Conservation (phyloP, 2,113 vertebrate species). For the Hucho hucho region DNA sequence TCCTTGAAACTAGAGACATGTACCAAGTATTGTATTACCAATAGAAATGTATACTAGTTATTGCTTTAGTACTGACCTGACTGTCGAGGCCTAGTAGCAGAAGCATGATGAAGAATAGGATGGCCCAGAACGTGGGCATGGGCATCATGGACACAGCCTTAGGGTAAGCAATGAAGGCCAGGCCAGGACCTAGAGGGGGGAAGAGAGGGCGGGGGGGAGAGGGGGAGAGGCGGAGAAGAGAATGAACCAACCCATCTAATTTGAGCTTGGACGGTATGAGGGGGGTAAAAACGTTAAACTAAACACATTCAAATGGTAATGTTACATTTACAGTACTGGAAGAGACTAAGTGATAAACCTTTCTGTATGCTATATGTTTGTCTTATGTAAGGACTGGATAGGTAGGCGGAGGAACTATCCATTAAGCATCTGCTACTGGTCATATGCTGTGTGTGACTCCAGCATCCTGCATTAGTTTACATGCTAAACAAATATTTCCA, state of each 20-base stretch:
- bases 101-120: slow-evolving; percentile 99
- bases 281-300: neutral
- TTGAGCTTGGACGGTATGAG: slow-evolving; percentile 43
- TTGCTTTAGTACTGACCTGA: slow-evolving; percentile 80
- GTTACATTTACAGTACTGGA: neutral
- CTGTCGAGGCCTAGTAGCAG: slow-evolving; percentile 98
- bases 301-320: neutral
- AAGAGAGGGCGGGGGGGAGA: slow-evolving; percentile 55
- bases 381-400: neutral
- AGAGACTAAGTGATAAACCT: neutral
- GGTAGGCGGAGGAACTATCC: neutral
- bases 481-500: slow-evolving; percentile 25
- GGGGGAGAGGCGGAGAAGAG: slow-evolving; percentile 41
- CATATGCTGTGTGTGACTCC: neutral
- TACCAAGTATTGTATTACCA: slow-evolving; percentile 3
- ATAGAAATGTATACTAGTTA: neutral
- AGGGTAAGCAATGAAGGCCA: slow-evolving; percentile 98
- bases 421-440: no score
- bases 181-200: slow-evolving; percentile 87
- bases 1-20: no score
- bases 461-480: slow-evolving; percentile 13
- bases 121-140: slow-evolving; percentile 94
- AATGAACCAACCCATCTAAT: slow-evolving; percentile 49
- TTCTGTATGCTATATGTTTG: slow-evolving; percentile 6
- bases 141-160: slow-evolving; percentile 99